Conservation (phyloP, 2,113 vertebrate genomes). For the Macrotus californicus region DNA sequence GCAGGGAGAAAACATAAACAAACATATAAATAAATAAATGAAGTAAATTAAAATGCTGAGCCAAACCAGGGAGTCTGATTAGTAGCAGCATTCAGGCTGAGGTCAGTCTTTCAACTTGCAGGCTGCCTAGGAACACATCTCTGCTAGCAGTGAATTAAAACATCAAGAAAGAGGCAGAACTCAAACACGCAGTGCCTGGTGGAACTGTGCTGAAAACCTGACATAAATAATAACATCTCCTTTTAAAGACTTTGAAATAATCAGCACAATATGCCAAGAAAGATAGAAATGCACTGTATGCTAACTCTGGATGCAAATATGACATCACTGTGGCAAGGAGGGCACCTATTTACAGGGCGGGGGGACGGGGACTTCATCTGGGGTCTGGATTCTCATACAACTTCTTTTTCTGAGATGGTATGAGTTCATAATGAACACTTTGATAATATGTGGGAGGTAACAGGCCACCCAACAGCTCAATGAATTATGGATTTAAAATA, state of each 20-base stretch:
- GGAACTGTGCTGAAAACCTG: constrained; percentile 44
- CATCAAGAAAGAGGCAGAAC: constrained; percentile 51
- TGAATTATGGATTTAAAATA: constrained; percentile 32
- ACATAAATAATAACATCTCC: constrained; percentile 23
- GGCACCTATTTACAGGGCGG: not conserved
- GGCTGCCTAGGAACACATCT: constrained; percentile 18
- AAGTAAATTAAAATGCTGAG: constrained; percentile 58
- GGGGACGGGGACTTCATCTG: not conserved
- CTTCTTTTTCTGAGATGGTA: not conserved
- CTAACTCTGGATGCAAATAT: not conserved
- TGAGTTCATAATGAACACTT: not conserved
- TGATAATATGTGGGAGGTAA: not conserved
- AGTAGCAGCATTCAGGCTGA: constrained; percentile 33
- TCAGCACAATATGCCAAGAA: not conserved
- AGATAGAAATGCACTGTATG: constrained; percentile 17
- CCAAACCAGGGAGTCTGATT: constrained; percentile 50
- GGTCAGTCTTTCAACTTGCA: constrained; percentile 56
- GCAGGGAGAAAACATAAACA: not conserved
- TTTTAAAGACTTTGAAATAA: constrained; percentile 61
- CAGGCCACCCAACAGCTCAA: not conserved
- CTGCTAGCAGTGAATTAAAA: constrained; percentile 66
- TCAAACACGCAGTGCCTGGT: constrained; percentile 25
- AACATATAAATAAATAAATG: constrained; percentile 38
- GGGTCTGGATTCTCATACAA: not conserved
- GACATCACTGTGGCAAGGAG: not conserved